Conservation (phyloP, 2,113 vertebrate species). For the Hylia prasina region DNA sequence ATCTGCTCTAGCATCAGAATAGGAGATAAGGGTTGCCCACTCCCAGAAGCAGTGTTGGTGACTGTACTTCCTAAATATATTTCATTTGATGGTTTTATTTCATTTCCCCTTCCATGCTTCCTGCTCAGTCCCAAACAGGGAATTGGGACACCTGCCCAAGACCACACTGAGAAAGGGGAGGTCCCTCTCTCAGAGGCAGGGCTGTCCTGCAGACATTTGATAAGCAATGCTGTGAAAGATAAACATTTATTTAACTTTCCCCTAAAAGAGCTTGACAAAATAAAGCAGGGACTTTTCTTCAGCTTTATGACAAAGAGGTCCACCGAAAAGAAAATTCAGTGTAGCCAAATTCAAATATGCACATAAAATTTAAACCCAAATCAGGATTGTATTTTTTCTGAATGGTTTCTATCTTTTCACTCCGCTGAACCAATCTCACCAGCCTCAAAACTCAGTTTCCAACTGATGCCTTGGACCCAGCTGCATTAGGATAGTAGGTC, state of each 20-base stretch:
- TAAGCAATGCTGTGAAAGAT: neutral
- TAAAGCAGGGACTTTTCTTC: neutral
- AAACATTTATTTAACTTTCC: neutral
- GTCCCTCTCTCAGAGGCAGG: neutral
- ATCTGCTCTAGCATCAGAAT: neutral
- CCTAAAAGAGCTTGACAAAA: neutral
- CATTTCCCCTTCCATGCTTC: neutral
- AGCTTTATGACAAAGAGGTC: neutral
- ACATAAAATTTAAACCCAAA: neutral
- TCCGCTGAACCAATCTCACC: neutral
- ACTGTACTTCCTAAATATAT: neutral
- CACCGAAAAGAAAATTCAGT: neutral
- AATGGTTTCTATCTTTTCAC: neutral
- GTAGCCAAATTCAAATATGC: neutral
- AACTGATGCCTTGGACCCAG: neutral
- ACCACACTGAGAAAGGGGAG: neutral
- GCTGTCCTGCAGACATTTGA: neutral
- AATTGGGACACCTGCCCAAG: neutral
- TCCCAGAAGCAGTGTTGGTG: neutral
- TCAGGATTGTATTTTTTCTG: neutral
- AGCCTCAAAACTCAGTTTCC: neutral
- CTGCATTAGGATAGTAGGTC: neutral
- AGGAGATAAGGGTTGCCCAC: neutral
- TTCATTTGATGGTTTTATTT: neutral
- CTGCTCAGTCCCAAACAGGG: neutral